Evolutionary conservation across 2,113 vertebrate genomes (phyloP).

Genomic region (Prionailurus bengalensis): DNA sequence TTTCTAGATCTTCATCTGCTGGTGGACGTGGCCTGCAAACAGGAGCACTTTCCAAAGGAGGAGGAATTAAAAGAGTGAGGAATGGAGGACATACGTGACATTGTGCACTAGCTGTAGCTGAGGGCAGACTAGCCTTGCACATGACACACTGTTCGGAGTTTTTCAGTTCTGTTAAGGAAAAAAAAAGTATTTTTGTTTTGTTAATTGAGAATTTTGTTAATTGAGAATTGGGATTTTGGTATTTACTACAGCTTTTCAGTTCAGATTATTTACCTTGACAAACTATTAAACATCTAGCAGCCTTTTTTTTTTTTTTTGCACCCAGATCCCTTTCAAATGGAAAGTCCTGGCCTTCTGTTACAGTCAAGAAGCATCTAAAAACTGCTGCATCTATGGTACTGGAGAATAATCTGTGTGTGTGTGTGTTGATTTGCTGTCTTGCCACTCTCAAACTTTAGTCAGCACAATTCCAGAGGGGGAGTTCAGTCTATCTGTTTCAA

Average conservation of each 20-base stretch:
- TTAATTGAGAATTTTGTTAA: constrained; percentile 77
- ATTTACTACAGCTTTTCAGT: constrained; percentile 74
- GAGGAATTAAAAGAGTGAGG: constrained; percentile 84
- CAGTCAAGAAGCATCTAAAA: constrained; percentile 64
- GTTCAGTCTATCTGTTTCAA: constrained; percentile 61
- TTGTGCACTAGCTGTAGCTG: constrained; percentile 82
- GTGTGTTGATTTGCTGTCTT: not conserved
- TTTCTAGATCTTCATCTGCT: constrained; percentile 88
- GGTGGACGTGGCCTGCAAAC: constrained; percentile 87
- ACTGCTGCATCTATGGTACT: not conserved
- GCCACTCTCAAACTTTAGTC: not conserved
- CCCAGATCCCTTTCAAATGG: constrained; percentile 63
- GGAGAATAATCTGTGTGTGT: constrained; percentile 27
- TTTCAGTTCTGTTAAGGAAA: constrained; percentile 77
- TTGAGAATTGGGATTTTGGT: constrained; percentile 73
- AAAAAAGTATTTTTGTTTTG: constrained; percentile 60
- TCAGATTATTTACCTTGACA: constrained; percentile 74
- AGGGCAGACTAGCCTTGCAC: constrained; percentile 65
- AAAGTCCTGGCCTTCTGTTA: constrained; percentile 70
- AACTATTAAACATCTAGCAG: constrained; percentile 70
- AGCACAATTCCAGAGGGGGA: not conserved
- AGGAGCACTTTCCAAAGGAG: constrained; percentile 82
- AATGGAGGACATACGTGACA: constrained; percentile 78
- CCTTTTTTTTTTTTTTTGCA: constrained; percentile 23
- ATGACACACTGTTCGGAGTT: constrained; percentile 70